Percentiles rank a stretch among this genome's conserved stretches.
These are phyloP conservation scores for Conistra vaccinii DNA, from an alignment of 2,888 invertebrate species.

Conservation along the genomic window DNA sequence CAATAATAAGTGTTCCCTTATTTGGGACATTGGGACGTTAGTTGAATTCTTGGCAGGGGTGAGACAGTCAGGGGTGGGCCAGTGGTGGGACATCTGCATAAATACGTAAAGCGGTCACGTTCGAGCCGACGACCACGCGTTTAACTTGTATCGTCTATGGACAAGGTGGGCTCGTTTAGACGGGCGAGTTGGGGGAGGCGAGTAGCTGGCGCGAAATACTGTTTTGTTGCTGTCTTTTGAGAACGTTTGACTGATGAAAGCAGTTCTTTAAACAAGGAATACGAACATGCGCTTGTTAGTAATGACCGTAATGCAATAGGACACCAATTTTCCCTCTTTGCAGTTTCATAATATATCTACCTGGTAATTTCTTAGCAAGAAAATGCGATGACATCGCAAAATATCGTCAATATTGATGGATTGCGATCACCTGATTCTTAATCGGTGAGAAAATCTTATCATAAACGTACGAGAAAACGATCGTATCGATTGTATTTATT, in stretches of 20 bases:
- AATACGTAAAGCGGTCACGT: conserved; percentile 89
- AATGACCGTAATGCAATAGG: background rate
- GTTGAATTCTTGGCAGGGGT: conserved; percentile 81
- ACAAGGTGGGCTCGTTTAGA: conserved; percentile 67
- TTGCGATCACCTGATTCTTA: background rate
- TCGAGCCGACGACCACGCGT: conserved; percentile 77
- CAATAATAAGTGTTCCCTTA: conserved; percentile 80
- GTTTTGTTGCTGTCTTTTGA: background rate
- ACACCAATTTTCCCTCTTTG: background rate
- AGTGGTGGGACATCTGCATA: conserved; percentile 83
- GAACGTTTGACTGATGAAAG: background rate
- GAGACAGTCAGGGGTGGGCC: conserved; percentile 56
- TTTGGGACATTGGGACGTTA: conserved; percentile 76
- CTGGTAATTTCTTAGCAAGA: background rate
- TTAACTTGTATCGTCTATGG: conserved; percentile 83
- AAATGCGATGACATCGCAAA: conserved; percentile 5
- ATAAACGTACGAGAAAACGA: background rate
- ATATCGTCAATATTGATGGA: background rate
- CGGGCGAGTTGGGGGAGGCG: conserved; percentile 43
- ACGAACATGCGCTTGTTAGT: background rate
- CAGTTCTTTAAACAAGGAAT: background rate
- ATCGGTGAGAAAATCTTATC: background rate
- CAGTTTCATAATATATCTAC: background rate
- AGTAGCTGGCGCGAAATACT: conserved; percentile 34
- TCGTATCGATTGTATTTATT: background rate